Conservation (phyloP, 2,797 vertebrate species). For the Intellagama lesueurii region DNA sequence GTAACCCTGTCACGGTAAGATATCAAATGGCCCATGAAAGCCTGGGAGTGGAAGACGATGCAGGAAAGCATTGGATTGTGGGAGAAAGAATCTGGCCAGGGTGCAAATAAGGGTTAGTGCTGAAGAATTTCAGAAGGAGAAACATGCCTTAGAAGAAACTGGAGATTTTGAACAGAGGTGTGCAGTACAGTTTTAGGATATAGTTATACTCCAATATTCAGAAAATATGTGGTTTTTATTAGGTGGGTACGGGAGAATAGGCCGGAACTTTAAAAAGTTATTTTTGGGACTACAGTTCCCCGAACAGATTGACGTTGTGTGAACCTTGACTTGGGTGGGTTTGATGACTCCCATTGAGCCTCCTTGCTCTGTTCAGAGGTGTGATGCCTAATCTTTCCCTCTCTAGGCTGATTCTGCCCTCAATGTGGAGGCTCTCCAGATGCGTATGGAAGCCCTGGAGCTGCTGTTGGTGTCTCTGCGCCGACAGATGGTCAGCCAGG, state of each 20-base stretch:
- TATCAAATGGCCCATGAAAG: neutral
- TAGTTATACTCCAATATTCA: neutral
- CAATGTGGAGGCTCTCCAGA: slow-evolving; percentile 6
- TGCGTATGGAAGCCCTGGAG: slow-evolving; percentile 17
- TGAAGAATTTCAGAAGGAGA: neutral
- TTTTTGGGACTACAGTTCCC: neutral
- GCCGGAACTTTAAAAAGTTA: neutral
- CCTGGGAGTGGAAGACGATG: neutral
- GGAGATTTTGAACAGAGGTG: neutral
- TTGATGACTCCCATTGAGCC: too few species aligned
- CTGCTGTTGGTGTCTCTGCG: slow-evolving; percentile 10
- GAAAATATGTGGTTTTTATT: neutral
- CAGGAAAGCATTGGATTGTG: neutral
- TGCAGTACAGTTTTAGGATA: neutral
- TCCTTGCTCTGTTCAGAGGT: neutral
- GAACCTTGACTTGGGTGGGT: too few species aligned
- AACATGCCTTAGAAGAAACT: neutral
- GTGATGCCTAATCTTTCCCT: neutral
- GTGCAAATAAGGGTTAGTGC: neutral
- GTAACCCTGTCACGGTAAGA: neutral
- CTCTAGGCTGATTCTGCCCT: neutral
- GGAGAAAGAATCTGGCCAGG: too few species aligned
- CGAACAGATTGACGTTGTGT: too few species aligned
- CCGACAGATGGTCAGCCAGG: slow-evolving; percentile 23
- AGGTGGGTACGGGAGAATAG: neutral